Percentiles rank a stretch among this genome's conserved stretches.
Conservation (phyloP, 2,888 invertebrate genomes). For the Xanthia icteritia region DNA sequence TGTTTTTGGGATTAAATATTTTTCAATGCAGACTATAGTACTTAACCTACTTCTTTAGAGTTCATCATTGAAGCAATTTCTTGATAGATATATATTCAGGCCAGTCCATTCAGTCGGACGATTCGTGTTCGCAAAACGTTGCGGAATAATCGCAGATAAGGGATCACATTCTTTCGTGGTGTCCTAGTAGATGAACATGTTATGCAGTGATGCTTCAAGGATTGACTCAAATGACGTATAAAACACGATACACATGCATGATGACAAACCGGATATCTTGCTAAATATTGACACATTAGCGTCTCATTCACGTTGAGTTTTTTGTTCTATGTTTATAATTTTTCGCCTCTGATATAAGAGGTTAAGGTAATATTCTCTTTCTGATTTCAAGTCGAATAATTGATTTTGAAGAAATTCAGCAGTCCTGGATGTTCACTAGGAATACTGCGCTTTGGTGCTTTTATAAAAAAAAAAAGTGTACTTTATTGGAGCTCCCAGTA, state of each 20-base stretch:
- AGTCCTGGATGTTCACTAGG: background rate
- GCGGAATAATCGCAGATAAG: constrained; percentile 40
- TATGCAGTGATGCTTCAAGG: constrained; percentile 16
- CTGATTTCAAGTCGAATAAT: constrained; percentile 3
- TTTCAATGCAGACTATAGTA: too few species aligned
- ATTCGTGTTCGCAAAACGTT: too few species aligned
- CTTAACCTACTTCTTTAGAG: too few species aligned
- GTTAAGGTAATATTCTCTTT: constrained; percentile 39
- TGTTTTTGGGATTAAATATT: too few species aligned
- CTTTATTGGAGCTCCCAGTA: background rate
- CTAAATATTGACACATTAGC: constrained; percentile 58
- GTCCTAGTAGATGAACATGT: constrained; percentile 19
- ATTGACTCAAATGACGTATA: constrained; percentile 52
- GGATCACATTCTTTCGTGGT: constrained; percentile 35
- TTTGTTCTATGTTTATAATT: constrained; percentile 42
- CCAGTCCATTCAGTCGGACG: too few species aligned
- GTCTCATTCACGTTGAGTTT: constrained; percentile 22
- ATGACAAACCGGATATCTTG: constrained; percentile 59
- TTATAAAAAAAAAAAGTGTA: background rate
- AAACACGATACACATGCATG: constrained; percentile 58
- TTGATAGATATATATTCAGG: too few species aligned
- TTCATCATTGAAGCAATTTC: too few species aligned
- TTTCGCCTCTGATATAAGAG: constrained; percentile 34
- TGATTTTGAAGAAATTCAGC: constrained; percentile 11
- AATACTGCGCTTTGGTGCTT: background rate